Evolutionary conservation across 2,888 invertebrate species (phyloP).

Genomic region (Drosophila flavopinicola): DNA sequence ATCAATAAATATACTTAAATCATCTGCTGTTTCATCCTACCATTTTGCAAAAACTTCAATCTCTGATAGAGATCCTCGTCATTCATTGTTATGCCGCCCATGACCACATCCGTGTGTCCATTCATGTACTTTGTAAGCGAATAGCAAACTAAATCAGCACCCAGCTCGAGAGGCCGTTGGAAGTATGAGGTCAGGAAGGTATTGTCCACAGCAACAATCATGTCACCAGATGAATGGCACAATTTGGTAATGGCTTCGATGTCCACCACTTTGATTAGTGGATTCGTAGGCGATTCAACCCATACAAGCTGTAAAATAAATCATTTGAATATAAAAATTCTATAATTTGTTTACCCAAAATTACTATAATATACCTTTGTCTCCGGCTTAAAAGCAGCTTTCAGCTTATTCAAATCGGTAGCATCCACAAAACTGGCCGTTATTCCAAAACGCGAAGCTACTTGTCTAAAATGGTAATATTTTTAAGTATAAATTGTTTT

Average conservation of each 20-base stretch:
- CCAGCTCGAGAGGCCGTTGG: slow-evolving; percentile 95
- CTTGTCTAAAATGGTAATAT: slow-evolving; percentile 86
- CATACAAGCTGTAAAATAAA: slow-evolving; percentile 89
- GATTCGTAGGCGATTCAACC: slow-evolving; percentile 99
- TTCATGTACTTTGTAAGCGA: slow-evolving; percentile 99
- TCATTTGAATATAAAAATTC: background rate
- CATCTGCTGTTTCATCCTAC: slow-evolving; percentile 84
- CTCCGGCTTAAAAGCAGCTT: slow-evolving; percentile 89
- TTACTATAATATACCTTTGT: slow-evolving; percentile 89
- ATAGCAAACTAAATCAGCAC: slow-evolving; percentile 95
- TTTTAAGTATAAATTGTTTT: background rate
- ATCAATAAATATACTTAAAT: slow-evolving; percentile 48
- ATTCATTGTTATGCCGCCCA: slow-evolving; percentile 94
- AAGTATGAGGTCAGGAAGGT: slow-evolving; percentile 96
- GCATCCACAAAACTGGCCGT: slow-evolving; percentile 91
- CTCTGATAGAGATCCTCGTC: slow-evolving; percentile 89
- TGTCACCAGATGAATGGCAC: slow-evolving; percentile 85
- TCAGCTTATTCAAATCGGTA: slow-evolving; percentile 88
- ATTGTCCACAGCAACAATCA: slow-evolving; percentile 94
- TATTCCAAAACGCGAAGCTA: slow-evolving; percentile 89
- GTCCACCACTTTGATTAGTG: slow-evolving; percentile 94
- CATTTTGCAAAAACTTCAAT: slow-evolving; percentile 94
- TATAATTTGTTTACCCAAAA: background rate
- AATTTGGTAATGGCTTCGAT: slow-evolving; percentile 89
- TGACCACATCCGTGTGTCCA: slow-evolving; percentile 98